Conservation (phyloP, 2,888 invertebrate species). For the Cistogaster globosa region DNA sequence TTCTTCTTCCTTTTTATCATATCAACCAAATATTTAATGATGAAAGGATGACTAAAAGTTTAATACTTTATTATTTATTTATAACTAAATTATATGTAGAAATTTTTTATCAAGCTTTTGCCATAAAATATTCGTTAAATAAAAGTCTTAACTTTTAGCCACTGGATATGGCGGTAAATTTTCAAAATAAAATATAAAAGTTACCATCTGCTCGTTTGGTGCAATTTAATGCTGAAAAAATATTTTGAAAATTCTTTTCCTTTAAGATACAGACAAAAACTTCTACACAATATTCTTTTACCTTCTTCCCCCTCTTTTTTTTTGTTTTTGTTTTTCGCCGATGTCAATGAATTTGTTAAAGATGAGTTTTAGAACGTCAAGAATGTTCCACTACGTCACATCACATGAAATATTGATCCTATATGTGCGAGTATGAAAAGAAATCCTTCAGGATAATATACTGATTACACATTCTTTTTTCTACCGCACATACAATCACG, state of each 20-base stretch:
- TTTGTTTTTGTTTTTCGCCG: too few relatives aligned
- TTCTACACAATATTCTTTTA: slow-evolving; percentile 25
- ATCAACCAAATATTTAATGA: not conserved
- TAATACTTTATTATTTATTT: not conserved
- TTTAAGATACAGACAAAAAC: not conserved
- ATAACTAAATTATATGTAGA: too few relatives aligned
- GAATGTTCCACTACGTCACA: slow-evolving; percentile 76
- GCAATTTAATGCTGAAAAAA: not conserved
- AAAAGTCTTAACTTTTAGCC: not conserved
- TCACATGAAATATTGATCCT: slow-evolving; percentile 73
- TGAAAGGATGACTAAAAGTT: not conserved
- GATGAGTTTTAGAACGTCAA: slow-evolving; percentile 71
- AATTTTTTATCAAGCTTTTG: too few relatives aligned
- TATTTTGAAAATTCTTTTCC: not conserved
- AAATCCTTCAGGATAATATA: slow-evolving; percentile 47
- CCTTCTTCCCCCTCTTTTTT: too few relatives aligned
- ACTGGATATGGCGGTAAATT: not conserved
- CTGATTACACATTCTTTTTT: slow-evolving; percentile 31
- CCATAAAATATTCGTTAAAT: slow-evolving; percentile 1
- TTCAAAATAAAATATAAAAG: not conserved
- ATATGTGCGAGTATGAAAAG: slow-evolving; percentile 36
- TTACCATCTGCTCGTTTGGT: slow-evolving; percentile 9
- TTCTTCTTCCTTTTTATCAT: not conserved
- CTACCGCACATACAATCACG: slow-evolving; percentile 71
- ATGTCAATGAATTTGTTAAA: slow-evolving; percentile 30